Evolutionary conservation across 2,888 invertebrate genomes (phyloP).

Genomic region (Eledone cirrhosa): DNA sequence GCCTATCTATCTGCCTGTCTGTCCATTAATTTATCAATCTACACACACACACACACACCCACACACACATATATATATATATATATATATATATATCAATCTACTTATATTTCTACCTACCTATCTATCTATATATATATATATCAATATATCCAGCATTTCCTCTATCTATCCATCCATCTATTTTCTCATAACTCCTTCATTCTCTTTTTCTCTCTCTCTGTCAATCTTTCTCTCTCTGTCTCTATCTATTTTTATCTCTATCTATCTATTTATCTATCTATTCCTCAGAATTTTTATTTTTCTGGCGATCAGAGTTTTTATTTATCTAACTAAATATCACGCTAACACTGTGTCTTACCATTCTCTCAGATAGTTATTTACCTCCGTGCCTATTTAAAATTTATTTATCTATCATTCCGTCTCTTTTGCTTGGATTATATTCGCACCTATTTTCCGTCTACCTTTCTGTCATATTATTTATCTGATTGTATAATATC

Average conservation of each 20-base stretch:
- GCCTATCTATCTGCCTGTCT: neutral
- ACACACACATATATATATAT: neutral
- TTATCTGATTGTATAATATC: neutral
- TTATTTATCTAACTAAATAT: too few species aligned
- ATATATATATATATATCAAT: neutral
- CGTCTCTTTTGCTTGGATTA: neutral
- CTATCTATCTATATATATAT: neutral
- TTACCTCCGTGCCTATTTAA: too few species aligned
- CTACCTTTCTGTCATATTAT: neutral
- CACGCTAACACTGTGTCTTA: too few species aligned
- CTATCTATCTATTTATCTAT: too few species aligned
- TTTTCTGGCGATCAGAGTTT: too few species aligned
- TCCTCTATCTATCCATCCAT: conserved; percentile 2
- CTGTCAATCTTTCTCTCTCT: neutral
- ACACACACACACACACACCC: neutral
- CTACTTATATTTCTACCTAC: neutral
- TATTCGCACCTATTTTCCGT: neutral
- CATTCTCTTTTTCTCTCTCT: neutral
- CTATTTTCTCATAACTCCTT: too few species aligned
- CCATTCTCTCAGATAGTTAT: too few species aligned
- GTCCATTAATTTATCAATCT: neutral
- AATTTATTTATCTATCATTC: neutral
- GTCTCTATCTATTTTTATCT: too few species aligned
- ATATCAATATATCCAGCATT: neutral
- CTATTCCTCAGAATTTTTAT: too few species aligned